phyloP scores from a whole-genome alignment of 2,113 vertebrate species.

The Colossoma macropomum region DNA sequence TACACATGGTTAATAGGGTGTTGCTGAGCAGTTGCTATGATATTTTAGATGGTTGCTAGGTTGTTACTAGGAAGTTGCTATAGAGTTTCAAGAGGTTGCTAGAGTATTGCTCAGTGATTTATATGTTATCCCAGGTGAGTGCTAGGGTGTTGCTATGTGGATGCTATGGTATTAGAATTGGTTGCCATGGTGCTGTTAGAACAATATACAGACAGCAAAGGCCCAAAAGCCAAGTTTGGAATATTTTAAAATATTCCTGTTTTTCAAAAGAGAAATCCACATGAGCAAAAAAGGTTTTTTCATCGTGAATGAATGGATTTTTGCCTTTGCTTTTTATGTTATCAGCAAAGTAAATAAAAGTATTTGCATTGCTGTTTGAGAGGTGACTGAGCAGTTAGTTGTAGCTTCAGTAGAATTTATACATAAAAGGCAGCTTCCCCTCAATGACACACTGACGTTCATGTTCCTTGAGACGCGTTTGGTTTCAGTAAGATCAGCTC shows the following conservation, averaged over 20 bases:
- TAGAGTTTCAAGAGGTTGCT: too few species aligned
- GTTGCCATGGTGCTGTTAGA: not conserved
- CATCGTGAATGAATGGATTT: not conserved
- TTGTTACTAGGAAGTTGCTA: too few species aligned
- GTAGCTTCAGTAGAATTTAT: slow-evolving; percentile 46
- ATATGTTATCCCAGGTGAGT: too few species aligned
- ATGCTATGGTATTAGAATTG: too few species aligned
- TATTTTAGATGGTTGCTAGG: too few species aligned
- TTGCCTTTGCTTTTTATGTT: slow-evolving; percentile 20
- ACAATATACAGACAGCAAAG: not conserved
- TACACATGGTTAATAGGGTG: too few species aligned
- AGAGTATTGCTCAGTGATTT: too few species aligned
- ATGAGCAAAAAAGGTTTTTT: not conserved
- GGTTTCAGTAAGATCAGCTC: slow-evolving; percentile 22
- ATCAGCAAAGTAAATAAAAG: slow-evolving; percentile 46
- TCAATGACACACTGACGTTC: slow-evolving; percentile 59
- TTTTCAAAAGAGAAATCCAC: not conserved
- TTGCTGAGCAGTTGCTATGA: too few species aligned
- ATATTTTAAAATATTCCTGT: not conserved
- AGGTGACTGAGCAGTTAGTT: slow-evolving; percentile 30
- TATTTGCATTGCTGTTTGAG: not conserved
- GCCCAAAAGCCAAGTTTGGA: not conserved
- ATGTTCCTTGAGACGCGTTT: slow-evolving; percentile 62
- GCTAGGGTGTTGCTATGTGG: too few species aligned
- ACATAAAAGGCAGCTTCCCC: slow-evolving; percentile 74